Evolutionary conservation across 2,888 invertebrate genomes (phyloP), one percentile per base, ranked within the genome.

Genomic region (Caenorhabditis sp.): DNA sequence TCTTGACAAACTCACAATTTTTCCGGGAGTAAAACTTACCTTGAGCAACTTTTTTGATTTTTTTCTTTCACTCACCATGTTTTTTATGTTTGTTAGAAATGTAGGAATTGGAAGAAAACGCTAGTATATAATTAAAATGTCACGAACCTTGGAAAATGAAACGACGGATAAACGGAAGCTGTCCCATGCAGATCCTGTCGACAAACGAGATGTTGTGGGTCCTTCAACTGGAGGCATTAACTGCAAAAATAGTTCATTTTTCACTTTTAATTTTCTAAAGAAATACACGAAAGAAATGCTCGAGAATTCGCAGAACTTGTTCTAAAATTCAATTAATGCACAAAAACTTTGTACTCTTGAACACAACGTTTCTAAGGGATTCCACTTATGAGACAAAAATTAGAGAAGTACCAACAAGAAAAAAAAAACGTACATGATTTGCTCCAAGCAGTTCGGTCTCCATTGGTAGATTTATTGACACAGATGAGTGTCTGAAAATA

Each of bases 161-260:
- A 72, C 54, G 24, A 58, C 67, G 5, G 72, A 72, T 27, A 72
- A 60, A 8, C 72, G 63, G n/a, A 72, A 60, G 36, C 61, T 67
- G 53, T 64, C 62, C 72, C 67, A 72, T 5, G 67, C 66, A 17
- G 72, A 72, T 27, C 59, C 57, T 21, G 61, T 58, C 8, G 72
- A 72, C 4, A 67, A 50, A 8, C 72, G 60, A 6, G 72, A 72
- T 24, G 63, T 23, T n/a, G 50, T 49, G 1, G 26, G 36, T 19
- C 57, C 1, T 14, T 50, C 26, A 60, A 1, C 17, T 26, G 60
- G 60, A 2, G 49, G 49, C 49, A 60, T 50, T n/a, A 60, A 31
- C 60, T 60, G n/a, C 4, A 60, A 59, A 37, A 58, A 8, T 23
- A 3, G 31, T 31, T 31, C 31, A 31, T 31, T 31, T 31, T n/a